Base-by-base conservation (phyloP, 92 coral and sea anemone species). In the Galaxea fascicularis region DNA sequence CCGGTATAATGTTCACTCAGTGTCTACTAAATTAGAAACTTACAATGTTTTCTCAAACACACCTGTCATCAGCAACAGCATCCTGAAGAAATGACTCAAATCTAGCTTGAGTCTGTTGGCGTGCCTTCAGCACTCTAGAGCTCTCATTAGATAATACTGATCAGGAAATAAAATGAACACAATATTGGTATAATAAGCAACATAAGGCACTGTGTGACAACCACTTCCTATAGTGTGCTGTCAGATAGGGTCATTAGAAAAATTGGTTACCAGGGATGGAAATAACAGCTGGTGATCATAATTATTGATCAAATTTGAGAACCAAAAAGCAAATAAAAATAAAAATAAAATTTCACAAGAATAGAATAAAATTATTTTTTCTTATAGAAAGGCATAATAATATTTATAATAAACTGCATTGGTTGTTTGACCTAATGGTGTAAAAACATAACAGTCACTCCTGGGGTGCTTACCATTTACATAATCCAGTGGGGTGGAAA, bases 61-160 rank as follows among this genome's bases (percentile, higher is more conserved):
- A 94, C 98, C 95, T 89, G 58, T 91, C 89, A 45, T 91, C 98
- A 54, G 86, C 86, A 30, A 94, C 90, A 49, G 92, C 98, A 80
- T 92, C 98, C 51, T 91, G 95, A 52, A 94, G 84, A 78, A 94
- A 94, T 47, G 98, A 94, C 77, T 94, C 98, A 91, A 94, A 94
- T 56, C 95, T 91, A 62, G 95, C 98, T 60, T 89, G 90, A 45
- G 93, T 94, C 76, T 71, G 89, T 54, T 92, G 95, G 35, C 98
- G 87, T 8, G 94, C 95, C 83, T 80, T 90, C 11, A 85, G 63
- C 54, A 89, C 95, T 76, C 83, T 92, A 8, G 95, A 77, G 44
- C 85, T 88, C 56, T 94, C 98, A 41, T 73, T 86, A 75, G 93
- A 70, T 57, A 91, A 41, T 58, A 94, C 94, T 90, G 29, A 57